phyloP scores from a whole-genome alignment of 30 jellyfish, hydroid and myxozoan genomes.

The Chrysaora quinquecirrha region DNA sequence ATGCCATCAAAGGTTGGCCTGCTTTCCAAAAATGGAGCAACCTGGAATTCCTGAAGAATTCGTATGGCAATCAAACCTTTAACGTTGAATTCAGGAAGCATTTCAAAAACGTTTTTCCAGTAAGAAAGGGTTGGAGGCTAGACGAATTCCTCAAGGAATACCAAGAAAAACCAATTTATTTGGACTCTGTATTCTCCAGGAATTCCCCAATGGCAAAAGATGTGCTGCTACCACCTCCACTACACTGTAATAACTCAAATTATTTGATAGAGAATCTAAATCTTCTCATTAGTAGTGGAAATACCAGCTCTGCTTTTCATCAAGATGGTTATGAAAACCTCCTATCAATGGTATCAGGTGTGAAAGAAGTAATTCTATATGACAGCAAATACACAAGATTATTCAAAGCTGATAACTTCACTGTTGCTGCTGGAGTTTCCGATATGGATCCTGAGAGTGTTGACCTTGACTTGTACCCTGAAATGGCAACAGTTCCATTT shows the following conservation, averaged over 20 bases:
- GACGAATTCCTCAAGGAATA: constrained; percentile 30
- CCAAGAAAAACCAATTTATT: constrained; percentile 23
- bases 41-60: constrained; percentile 11
- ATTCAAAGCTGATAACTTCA: constrained; percentile 51
- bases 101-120: constrained; percentile 36
- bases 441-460: constrained; percentile 59
- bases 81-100: constrained; percentile 56
- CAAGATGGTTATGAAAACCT: constrained; percentile 78
- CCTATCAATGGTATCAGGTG: constrained; percentile 50
- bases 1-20: constrained; percentile 55
- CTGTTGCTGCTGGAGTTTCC: constrained; percentile 66
- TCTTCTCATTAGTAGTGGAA: constrained; percentile 71
- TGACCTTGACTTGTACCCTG: neutral
- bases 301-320: constrained; percentile 77
- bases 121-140: constrained; percentile 32
- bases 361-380: constrained; percentile 53
- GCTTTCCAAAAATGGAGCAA: constrained; percentile 54
- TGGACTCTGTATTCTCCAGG: constrained; percentile 51
- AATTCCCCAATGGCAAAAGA: constrained; percentile 48
- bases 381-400: constrained; percentile 44
- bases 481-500: constrained; percentile 31
- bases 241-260: constrained; percentile 12
- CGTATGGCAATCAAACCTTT: constrained; percentile 29
- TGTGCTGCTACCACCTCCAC: constrained; percentile 43
- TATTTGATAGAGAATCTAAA: constrained; percentile 29